Conservation (phyloP, 1,140 invertebrate genomes). For the Aphelenchoides besseyi region DNA sequence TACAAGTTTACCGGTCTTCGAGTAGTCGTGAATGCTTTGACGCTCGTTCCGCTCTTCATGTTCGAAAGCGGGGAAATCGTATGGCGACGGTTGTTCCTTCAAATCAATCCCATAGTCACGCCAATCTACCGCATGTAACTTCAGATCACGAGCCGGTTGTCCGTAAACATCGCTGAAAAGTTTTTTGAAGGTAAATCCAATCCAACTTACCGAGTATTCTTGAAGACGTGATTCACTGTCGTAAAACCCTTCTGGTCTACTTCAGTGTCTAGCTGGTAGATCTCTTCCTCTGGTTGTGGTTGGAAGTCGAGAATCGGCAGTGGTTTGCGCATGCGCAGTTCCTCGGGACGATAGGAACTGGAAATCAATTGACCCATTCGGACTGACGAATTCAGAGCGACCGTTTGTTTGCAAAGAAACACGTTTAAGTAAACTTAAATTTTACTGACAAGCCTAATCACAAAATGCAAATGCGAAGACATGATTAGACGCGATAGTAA, state of each 20-base stretch:
- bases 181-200: slow-evolving; percentile 10
- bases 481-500: too few relatives aligned
- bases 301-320: slow-evolving; percentile 20
- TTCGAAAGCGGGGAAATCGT: slow-evolving; percentile 38
- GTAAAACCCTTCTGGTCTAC: slow-evolving; percentile 31
- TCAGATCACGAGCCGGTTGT: slow-evolving; percentile 31
- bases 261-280: slow-evolving; percentile 33
- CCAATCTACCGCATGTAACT: slow-evolving; percentile 31
- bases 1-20: background rate
- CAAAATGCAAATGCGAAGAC: too few relatives aligned
- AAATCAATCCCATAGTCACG: slow-evolving; percentile 28
- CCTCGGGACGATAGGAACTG: background rate
- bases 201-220: slow-evolving; percentile 24
- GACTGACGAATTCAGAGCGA: too few relatives aligned
- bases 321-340: slow-evolving; percentile 14
- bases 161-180: slow-evolving; percentile 34
- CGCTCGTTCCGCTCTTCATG: slow-evolving; percentile 32
- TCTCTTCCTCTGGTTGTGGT: slow-evolving; percentile 31
- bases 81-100: slow-evolving; percentile 29
- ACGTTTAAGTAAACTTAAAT: too few relatives aligned
- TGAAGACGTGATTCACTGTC: slow-evolving; percentile 35
- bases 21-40: slow-evolving; percentile 7
- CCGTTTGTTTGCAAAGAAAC: too few relatives aligned
- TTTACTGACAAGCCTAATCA: too few relatives aligned
- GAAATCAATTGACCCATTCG: slow-evolving; percentile 10